phyloP scores from a whole-genome alignment of 2,888 invertebrate genomes.

The Actias luna region DNA sequence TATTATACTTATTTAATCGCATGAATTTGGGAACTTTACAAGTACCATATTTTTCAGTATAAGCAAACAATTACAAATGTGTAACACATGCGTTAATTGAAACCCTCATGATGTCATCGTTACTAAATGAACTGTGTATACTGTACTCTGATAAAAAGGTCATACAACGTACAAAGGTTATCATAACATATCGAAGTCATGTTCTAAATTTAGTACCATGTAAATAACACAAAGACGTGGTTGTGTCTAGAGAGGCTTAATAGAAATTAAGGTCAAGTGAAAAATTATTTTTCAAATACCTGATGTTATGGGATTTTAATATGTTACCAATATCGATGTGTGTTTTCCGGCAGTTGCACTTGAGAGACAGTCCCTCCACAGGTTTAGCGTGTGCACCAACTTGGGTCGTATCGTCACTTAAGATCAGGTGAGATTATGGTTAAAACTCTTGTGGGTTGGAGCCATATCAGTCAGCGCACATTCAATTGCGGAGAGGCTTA shows the following conservation, averaged over 20 bases:
- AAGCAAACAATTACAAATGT: neutral
- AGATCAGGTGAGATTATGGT: too few relatives aligned
- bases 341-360: too few relatives aligned
- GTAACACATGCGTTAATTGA: neutral
- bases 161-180: constrained; percentile 5
- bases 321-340: too few relatives aligned
- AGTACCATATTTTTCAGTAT: neutral
- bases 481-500: too few relatives aligned
- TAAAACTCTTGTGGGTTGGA: too few relatives aligned
- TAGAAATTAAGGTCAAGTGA: neutral
- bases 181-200: neutral
- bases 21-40: neutral
- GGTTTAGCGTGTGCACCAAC: too few relatives aligned
- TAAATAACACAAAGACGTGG: neutral
- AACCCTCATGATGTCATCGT: constrained; percentile 7
- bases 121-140: neutral
- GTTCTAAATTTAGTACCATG: neutral
- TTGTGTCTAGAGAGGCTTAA: neutral
- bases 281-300: neutral
- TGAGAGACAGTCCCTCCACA: too few relatives aligned
- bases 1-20: neutral
- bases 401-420: too few relatives aligned
- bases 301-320: neutral
- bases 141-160: constrained; percentile 5
- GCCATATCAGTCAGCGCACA: too few relatives aligned